A percentile compares a stretch with the other conserved stretches of the same genome.
Evolutionary conservation across 2,888 invertebrate genomes (phyloP).

Genomic region (Drosophila mettleri): DNA sequence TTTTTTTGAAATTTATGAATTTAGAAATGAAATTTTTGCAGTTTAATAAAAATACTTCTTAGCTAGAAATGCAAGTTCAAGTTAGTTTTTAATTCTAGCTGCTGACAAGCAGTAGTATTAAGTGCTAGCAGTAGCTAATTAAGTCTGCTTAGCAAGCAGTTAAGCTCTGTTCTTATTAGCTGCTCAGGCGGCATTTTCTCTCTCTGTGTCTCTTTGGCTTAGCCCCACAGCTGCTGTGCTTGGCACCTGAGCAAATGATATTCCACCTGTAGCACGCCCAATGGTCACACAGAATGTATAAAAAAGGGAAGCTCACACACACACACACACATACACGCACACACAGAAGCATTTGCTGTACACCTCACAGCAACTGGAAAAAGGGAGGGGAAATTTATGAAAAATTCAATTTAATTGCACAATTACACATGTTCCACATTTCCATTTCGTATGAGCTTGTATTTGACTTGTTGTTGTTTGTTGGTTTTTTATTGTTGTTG

Average conservation of each 20-base stretch:
- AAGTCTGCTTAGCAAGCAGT: neutral
- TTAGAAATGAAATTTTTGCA: too few relatives aligned
- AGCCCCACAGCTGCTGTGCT: neutral
- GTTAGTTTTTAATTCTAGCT: neutral
- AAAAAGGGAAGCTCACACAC: conserved; percentile 10
- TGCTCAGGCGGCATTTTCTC: neutral
- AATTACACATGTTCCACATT: conserved; percentile 82
- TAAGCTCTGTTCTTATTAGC: neutral
- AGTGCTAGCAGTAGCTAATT: neutral
- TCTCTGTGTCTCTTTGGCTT: neutral
- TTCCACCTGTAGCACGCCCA: conserved; percentile 49
- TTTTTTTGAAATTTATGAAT: neutral
- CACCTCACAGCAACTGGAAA: conserved; percentile 30
- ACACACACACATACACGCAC: conserved; percentile 28
- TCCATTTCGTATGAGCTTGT: conserved; percentile 54
- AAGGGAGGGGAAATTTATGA: conserved; percentile 74
- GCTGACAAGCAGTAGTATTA: neutral
- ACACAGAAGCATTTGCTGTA: conserved; percentile 31
- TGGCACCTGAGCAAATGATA: conserved; percentile 48
- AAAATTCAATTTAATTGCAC: conserved; percentile 85
- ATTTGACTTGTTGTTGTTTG: conserved; percentile 30
- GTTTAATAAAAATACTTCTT: too few relatives aligned
- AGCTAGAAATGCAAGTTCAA: neutral
- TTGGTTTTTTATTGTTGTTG: conserved; percentile 25
- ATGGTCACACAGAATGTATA: conserved; percentile 9